A percentile compares a stretch with the other conserved stretches of the same genome.
These are phyloP conservation scores for Meghimatium bilineatum DNA, from an alignment of 2,888 invertebrate species.

Conservation along the genomic window DNA sequence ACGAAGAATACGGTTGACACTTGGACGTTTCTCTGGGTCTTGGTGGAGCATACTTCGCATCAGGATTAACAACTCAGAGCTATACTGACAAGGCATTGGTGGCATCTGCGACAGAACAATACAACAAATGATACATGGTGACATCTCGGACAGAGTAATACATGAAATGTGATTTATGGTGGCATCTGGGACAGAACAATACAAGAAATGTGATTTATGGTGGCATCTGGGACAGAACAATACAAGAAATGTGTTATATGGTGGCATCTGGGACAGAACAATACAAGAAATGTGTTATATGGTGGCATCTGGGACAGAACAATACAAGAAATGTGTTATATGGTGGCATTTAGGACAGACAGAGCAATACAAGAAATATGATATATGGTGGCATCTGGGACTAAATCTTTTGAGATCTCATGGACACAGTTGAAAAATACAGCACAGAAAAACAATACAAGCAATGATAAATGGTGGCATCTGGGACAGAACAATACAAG, in stretches of 20 bases:
- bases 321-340: not conserved
- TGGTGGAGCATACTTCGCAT: conserved; percentile 77
- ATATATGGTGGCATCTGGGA: too few relatives aligned
- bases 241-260: too few relatives aligned
- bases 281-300: not conserved
- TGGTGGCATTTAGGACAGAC: too few relatives aligned
- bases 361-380: not conserved
- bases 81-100: conserved; percentile 77
- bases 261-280: conserved; percentile 2
- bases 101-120: conserved; percentile 71
- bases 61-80: conserved; percentile 72
- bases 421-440: not conserved
- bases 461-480: too few relatives aligned
- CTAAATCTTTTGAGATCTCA: too few relatives aligned
- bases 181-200: too few relatives aligned
- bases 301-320: conserved; percentile 72
- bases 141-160: too few relatives aligned
- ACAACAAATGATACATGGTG: not conserved
- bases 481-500: too few relatives aligned
- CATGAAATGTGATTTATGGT: not conserved
- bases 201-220: too few relatives aligned
- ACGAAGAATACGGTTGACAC: conserved; percentile 76
- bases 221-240: too few relatives aligned
- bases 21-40: conserved; percentile 76
- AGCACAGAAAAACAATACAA: too few relatives aligned